Percentiles rank a stretch among this genome's conserved stretches.
Conservation (phyloP, 2,797 vertebrate genomes). For the Sphenopsis melanotis region DNA sequence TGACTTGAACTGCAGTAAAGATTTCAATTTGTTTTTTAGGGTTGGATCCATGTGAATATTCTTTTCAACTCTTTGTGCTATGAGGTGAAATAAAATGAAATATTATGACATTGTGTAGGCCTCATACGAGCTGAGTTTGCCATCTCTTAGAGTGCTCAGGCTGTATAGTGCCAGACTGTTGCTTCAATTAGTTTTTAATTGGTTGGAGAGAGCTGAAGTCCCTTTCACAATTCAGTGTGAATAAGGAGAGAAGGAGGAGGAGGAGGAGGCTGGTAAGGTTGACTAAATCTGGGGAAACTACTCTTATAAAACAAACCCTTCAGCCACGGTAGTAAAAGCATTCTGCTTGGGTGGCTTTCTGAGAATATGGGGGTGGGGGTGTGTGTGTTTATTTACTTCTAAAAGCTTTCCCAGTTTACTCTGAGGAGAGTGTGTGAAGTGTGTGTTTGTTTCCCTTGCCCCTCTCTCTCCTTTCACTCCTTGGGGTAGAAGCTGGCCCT, state of each 20-base stretch:
- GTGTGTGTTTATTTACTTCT: not conserved
- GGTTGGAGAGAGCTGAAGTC: slow-evolving; percentile 13
- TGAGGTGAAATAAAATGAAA: slow-evolving; percentile 9
- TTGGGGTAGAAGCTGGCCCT: not conserved
- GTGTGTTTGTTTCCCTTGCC: not conserved
- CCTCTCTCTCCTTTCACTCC: not conserved
- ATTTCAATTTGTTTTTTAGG: not conserved
- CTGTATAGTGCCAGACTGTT: not conserved
- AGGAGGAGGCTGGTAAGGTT: not conserved
- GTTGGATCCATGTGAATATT: not conserved
- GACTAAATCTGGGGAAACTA: slow-evolving; percentile 10
- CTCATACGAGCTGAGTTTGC: not conserved
- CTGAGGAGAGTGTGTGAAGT: not conserved
- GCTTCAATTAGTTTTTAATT: slow-evolving; percentile 57
- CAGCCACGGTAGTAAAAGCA: not conserved
- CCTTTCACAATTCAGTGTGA: slow-evolving; percentile 40
- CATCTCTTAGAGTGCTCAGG: not conserved
- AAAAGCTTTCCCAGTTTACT: not conserved
- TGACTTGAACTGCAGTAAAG: not conserved
- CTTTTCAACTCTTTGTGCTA: not conserved
- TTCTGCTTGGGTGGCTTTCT: slow-evolving; percentile 28
- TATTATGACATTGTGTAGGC: not conserved
- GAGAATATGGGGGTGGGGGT: not conserved
- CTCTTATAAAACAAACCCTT: not conserved
- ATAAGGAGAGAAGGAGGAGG: not conserved